Conservation (phyloP, 2,888 invertebrate genomes). For the Sturmia bella region DNA sequence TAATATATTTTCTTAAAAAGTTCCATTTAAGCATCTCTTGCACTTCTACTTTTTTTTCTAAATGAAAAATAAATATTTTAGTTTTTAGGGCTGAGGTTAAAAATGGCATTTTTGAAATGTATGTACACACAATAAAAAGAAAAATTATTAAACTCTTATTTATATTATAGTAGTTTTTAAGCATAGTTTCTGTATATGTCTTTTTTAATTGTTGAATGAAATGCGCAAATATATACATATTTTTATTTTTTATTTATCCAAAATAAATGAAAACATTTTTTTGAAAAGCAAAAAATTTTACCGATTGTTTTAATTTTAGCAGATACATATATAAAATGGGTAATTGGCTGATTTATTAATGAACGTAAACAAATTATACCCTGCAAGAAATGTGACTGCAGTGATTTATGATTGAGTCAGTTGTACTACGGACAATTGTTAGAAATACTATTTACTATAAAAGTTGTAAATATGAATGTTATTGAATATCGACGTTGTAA, state of each 20-base stretch:
- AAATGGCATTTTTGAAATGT: slow-evolving; percentile 23
- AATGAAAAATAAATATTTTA: slow-evolving; percentile 6
- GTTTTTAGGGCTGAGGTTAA: slow-evolving; percentile 54
- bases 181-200: slow-evolving; percentile 48
- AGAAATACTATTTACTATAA: too few species aligned
- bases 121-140: slow-evolving; percentile 11
- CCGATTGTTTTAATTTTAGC: not conserved
- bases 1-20: slow-evolving; percentile 14
- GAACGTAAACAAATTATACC: too few species aligned
- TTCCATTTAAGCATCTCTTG: not conserved
- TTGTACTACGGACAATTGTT: too few species aligned
- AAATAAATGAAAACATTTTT: slow-evolving; percentile 61
- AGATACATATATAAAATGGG: too few species aligned
- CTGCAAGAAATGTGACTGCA: too few species aligned
- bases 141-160: slow-evolving; percentile 52
- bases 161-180: slow-evolving; percentile 59
- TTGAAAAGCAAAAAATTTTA: slow-evolving; percentile 19
- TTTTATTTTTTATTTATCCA: slow-evolving; percentile 51
- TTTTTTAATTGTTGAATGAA: slow-evolving; percentile 62
- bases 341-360: too few species aligned
- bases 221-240: slow-evolving; percentile 59
- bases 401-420: too few species aligned
- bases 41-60: slow-evolving; percentile 15
- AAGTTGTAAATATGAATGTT: too few species aligned
- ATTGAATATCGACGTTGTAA: too few species aligned